phyloP scores from a whole-genome alignment of 2,797 vertebrate species.

The Heteromormyrus szaboi region DNA sequence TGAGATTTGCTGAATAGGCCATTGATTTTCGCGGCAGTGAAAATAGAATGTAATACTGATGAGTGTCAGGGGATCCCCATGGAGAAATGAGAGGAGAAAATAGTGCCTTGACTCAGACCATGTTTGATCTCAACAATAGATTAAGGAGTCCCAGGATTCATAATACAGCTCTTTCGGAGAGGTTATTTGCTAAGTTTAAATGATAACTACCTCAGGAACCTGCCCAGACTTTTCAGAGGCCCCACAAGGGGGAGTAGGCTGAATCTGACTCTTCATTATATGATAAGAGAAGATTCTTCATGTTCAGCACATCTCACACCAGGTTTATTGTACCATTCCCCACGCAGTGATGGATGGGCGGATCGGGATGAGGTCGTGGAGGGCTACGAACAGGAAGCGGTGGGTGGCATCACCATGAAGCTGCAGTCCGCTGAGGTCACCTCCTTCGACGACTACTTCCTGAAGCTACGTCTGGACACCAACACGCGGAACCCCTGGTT shows the following conservation, averaged over 20 bases:
- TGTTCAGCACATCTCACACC: neutral
- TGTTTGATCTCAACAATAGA: neutral
- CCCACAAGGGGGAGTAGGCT: neutral
- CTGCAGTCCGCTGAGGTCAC: conserved; percentile 87
- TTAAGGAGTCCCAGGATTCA: neutral
- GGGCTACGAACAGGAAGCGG: conserved; percentile 88
- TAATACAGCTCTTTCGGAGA: neutral
- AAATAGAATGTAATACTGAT: neutral
- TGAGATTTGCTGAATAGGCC: neutral
- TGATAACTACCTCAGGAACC: neutral
- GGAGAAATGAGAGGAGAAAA: neutral
- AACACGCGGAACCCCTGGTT: conserved; percentile 96
- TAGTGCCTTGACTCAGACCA: neutral
- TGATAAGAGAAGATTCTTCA: neutral
- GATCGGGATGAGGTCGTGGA: conserved; percentile 96
- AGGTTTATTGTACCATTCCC: neutral
- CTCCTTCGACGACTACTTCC: conserved; percentile 87
- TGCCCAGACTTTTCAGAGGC: neutral
- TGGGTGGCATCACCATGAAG: conserved; percentile 93
- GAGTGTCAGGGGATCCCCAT: neutral
- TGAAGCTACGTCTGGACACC: conserved; percentile 80
- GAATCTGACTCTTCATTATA: neutral
- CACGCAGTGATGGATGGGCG: conserved; percentile 89
- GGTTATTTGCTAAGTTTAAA: neutral
- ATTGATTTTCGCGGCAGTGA: neutral